A percentile compares a stretch with the other conserved stretches of the same genome.
Conservation (phyloP, 2,888 invertebrate species). For the Alcis repandata region DNA sequence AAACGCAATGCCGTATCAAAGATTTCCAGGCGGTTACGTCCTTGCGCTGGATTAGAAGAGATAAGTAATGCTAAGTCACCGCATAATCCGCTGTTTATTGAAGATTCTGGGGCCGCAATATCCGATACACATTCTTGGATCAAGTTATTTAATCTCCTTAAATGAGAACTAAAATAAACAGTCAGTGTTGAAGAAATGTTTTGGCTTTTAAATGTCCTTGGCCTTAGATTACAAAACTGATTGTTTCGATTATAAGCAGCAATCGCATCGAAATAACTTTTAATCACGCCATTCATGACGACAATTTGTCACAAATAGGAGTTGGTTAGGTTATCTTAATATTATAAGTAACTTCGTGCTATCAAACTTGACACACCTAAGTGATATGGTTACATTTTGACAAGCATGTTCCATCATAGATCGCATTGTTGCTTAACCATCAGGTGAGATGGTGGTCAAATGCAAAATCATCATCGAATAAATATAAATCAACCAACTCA, state of each 20-base stretch:
- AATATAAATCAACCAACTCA: no score
- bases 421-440: no score
- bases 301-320: background rate
- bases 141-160: background rate
- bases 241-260: background rate
- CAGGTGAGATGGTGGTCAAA: no score
- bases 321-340: background rate
- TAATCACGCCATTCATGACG: slow-evolving; percentile 3
- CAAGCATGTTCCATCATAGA: no score
- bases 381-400: no score
- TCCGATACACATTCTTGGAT: background rate
- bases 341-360: no score
- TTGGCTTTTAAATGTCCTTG: background rate
- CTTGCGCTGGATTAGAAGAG: slow-evolving; percentile 30
- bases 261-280: background rate
- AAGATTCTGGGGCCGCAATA: slow-evolving; percentile 2
- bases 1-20: slow-evolving; percentile 3
- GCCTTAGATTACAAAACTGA: background rate
- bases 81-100: slow-evolving; percentile 17
- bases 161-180: background rate
- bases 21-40: slow-evolving; percentile 23
- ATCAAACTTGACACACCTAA: no score
- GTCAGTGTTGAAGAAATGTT: background rate
- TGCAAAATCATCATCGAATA: no score
- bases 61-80: slow-evolving; percentile 27